Evolutionary conservation across 2,888 invertebrate genomes (phyloP), one percentile per base, ranked within the genome.

Genomic region (Catocala sponsa): DNA sequence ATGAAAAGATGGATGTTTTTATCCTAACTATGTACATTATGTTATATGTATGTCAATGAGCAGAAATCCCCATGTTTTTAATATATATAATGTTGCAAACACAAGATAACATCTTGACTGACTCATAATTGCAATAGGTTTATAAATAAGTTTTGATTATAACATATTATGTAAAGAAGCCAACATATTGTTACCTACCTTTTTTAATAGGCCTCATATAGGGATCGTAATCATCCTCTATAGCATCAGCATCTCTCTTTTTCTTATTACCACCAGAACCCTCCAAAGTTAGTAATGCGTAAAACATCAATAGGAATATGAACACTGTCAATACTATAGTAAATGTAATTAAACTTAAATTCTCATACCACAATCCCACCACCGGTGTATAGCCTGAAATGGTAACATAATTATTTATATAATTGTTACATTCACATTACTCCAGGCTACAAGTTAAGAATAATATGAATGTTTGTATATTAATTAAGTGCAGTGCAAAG

Each of bases 311-410:
- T 58, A 79, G 63, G 72, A 72, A 75, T 80, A 83, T 88, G 85
- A 91, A 74, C 78, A 86, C 77, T 72, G 85, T 74, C 78, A 87
- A 66, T 65, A 84, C 73, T 60, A 86, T 70, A 52, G 81, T 72
- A 70, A 90, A 69, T 68, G 84, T 60, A 61, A 87, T 67, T 57
- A 86, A 72, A 81, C 82, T 81, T 68, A 83, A 72, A 67, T 81
- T 85, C 61, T 85, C 82, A 83, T 78, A 80, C 74, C 71, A 83
- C 72, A 82, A 75, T 70, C 83, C 91, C 88, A 87, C 86, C 90
- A 92, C 91, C 91, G 67, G 76, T 68, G 79, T 69, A 75, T 77
- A 79, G 70, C 79, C 92, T 92, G 92, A 89, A 92, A 92, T 85
- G 76, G 76, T 76, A 79, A 76, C 57, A 74, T 42, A 61, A 63